These are phyloP conservation scores for Acanthochromis polyacanthus DNA, from an alignment of 2,113 vertebrate genomes.

Conservation along the genomic window DNA sequence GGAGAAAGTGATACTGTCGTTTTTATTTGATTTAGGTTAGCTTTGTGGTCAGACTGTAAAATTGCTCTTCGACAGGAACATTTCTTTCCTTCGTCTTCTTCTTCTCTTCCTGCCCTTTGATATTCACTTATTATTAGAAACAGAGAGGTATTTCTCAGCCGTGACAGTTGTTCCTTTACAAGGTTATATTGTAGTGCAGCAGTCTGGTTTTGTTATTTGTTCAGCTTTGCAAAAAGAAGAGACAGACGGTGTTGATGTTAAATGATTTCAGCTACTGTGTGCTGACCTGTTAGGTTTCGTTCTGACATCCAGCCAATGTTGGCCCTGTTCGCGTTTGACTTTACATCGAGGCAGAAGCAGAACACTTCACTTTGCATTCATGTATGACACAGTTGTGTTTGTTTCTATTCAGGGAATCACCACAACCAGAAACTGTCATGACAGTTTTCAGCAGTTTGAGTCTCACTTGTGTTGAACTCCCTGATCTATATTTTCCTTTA, in stretches of 20 bases:
- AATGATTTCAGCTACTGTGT: background rate
- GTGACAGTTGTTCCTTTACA: background rate
- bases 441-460: slow-evolving; percentile 10
- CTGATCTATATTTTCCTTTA: background rate
- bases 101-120: background rate
- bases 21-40: slow-evolving; percentile 21
- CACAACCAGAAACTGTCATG: background rate
- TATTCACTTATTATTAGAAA: slow-evolving; percentile 10
- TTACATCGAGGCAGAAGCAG: slow-evolving; percentile 6
- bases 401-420: background rate
- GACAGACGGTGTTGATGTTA: background rate
- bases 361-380: slow-evolving; percentile 28
- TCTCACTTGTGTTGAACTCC: background rate
- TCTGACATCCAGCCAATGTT: background rate
- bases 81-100: background rate
- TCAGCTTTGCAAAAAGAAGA: background rate
- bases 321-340: slow-evolving; percentile 2
- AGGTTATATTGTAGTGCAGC: background rate
- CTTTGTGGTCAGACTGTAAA: background rate
- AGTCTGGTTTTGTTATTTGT: slow-evolving; percentile 7
- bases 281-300: background rate
- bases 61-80: background rate
- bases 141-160: background rate
- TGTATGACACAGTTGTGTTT: slow-evolving; percentile 3
- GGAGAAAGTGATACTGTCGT: slow-evolving; percentile 1